Evolutionary conservation across 2,113 vertebrate genomes (phyloP).

Genomic region (Anguilla japonica): DNA sequence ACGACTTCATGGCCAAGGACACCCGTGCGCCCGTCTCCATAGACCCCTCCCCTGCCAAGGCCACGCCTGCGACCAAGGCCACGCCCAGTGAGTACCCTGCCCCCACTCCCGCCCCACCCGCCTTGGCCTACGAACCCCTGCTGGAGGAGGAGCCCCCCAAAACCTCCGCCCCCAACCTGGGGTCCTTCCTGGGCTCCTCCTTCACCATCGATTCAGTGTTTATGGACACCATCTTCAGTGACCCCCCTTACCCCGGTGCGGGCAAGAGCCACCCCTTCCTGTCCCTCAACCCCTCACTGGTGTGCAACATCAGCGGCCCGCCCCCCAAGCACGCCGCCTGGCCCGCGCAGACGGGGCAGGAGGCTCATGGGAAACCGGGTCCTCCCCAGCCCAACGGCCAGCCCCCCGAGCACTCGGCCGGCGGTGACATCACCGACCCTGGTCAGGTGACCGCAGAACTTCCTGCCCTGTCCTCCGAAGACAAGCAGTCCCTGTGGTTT

Average conservation of each 20-base stretch:
- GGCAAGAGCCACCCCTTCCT: constrained; percentile 79
- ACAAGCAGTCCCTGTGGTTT: constrained; percentile 91
- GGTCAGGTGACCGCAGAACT: constrained; percentile 51
- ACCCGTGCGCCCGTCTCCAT: constrained; percentile 81
- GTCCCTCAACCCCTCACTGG: constrained; percentile 88
- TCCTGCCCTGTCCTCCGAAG: constrained; percentile 77
- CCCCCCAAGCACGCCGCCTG: constrained; percentile 60
- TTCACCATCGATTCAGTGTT: constrained; percentile 68
- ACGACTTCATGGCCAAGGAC: constrained; percentile 95
- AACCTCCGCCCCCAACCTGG: constrained; percentile 62
- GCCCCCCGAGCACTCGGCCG: constrained; percentile 42
- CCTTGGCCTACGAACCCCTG: constrained; percentile 48
- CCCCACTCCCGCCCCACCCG: constrained; percentile 56
- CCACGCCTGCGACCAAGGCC: constrained; percentile 67
- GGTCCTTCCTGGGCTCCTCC: constrained; percentile 72
- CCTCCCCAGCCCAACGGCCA: background rate
- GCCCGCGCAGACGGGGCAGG: constrained; percentile 44
- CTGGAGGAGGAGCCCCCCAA: constrained; percentile 65
- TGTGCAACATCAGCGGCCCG: constrained; percentile 90
- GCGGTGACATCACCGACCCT: constrained; percentile 42
- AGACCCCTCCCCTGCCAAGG: constrained; percentile 71
- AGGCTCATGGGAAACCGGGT: constrained; percentile 29
- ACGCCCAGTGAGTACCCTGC: constrained; percentile 91
- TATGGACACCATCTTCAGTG: constrained; percentile 69
- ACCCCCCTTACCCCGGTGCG: constrained; percentile 52